These are phyloP conservation scores for Pammene fasciana DNA, from an alignment of 2,888 invertebrate species.

Conservation along the genomic window DNA sequence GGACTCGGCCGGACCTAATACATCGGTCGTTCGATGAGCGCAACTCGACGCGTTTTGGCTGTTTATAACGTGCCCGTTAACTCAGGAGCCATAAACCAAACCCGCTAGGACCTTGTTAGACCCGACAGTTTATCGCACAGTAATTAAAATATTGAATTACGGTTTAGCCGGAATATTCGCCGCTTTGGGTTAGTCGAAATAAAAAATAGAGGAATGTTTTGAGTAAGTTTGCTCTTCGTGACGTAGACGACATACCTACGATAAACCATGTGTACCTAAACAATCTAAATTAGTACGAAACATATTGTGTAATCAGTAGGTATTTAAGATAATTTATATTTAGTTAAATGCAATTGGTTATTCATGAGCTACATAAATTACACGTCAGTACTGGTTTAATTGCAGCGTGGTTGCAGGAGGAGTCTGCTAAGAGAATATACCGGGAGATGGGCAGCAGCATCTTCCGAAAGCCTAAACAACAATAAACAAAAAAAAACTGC, in stretches of 20 bases:
- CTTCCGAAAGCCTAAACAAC: too few relatives aligned
- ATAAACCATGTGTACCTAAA: not conserved
- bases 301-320: too few relatives aligned
- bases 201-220: slow-evolving; percentile 5
- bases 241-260: not conserved
- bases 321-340: too few relatives aligned
- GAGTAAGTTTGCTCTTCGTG: not conserved
- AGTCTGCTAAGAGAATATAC: too few relatives aligned
- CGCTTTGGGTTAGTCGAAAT: not conserved
- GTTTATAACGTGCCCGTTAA: slow-evolving; percentile 41
- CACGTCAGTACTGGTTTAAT: too few relatives aligned
- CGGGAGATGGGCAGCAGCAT: too few relatives aligned
- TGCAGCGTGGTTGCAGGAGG: too few relatives aligned
- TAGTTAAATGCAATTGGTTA: too few relatives aligned
- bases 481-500: too few relatives aligned
- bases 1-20: slow-evolving; percentile 71
- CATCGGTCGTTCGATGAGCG: slow-evolving; percentile 72
- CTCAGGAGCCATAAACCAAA: slow-evolving; percentile 60
- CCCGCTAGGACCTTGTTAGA: slow-evolving; percentile 59
- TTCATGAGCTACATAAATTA: too few relatives aligned
- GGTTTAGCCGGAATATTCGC: slow-evolving; percentile 9
- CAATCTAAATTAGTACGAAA: too few relatives aligned
- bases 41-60: slow-evolving; percentile 50
- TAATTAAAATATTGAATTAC: slow-evolving; percentile 55
- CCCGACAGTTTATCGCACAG: slow-evolving; percentile 61